Percentiles rank a stretch among this genome's conserved stretches.
Conservation (phyloP, 2,888 invertebrate genomes). For the Eupithecia subfuscata region DNA sequence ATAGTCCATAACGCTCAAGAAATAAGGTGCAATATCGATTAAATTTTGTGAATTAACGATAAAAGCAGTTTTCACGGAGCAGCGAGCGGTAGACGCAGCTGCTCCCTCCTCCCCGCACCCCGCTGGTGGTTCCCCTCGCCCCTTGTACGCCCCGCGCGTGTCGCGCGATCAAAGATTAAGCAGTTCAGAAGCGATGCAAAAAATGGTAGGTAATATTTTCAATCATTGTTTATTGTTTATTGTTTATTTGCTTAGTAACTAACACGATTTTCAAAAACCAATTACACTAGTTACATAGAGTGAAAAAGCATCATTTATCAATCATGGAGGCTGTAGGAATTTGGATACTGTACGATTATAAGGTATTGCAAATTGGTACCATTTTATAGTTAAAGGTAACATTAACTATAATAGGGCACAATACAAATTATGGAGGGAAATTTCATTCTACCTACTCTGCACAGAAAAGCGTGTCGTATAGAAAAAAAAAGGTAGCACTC, state of each 20-base stretch:
- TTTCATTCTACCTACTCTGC: too few species aligned
- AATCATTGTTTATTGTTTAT: too few species aligned
- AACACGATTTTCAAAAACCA: too few species aligned
- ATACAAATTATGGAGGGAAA: too few species aligned
- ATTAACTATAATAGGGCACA: too few species aligned
- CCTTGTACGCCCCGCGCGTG: conserved; percentile 71
- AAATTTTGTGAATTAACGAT: conserved; percentile 55
- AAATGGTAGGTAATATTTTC: too few species aligned
- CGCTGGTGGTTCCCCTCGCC: conserved; percentile 53
- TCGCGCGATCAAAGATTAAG: conserved; percentile 68
- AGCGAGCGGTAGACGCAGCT: conserved; percentile 79
- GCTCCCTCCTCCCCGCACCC: conserved; percentile 60
- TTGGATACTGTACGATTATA: background rate
- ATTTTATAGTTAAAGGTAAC: too few species aligned
- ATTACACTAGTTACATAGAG: too few species aligned
- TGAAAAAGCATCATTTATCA: too few species aligned
- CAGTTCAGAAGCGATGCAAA: conserved; percentile 11
- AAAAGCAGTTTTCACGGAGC: conserved; percentile 75
- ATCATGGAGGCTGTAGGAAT: conserved; percentile 20
- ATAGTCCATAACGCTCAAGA: accelerated
- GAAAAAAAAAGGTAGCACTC: too few species aligned
- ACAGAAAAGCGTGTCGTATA: too few species aligned
- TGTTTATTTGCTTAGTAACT: too few species aligned
- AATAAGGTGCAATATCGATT: conserved; percentile 48
- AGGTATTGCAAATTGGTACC: background rate